Percentiles rank a stretch among this genome's conserved stretches.
These are phyloP conservation scores for Drosophila sulfurigaster DNA, from an alignment of 1,140 invertebrate genomes.

Conservation along the genomic window DNA sequence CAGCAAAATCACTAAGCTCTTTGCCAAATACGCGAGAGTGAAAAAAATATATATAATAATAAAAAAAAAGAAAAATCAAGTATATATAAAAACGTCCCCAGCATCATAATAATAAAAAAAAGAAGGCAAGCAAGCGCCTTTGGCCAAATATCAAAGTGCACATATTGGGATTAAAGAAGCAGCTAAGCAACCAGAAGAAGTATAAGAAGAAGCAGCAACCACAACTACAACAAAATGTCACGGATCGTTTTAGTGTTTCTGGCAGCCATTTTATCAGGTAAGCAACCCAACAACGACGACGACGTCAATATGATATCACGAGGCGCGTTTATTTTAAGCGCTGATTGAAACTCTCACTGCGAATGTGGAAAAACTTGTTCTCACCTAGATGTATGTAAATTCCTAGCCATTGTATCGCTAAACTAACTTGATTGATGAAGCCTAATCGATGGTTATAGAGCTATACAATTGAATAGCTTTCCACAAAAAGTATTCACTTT, in stretches of 20 bases:
- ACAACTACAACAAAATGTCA: conserved; percentile 62
- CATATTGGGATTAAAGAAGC: conserved; percentile 64
- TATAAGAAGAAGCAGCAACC: conserved; percentile 41
- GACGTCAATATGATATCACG: conserved; percentile 42
- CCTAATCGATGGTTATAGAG: not conserved
- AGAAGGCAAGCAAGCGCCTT: conserved; percentile 35
- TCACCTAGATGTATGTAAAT: conserved; percentile 16
- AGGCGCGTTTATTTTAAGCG: conserved; percentile 46
- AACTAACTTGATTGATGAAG: conserved; percentile 16
- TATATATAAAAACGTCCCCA: conserved; percentile 22
- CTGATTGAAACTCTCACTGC: conserved; percentile 40
- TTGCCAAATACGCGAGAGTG: conserved; percentile 52
- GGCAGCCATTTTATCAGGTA: conserved; percentile 80
- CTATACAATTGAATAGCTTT: conserved; percentile 5
- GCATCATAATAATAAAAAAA: conserved; percentile 30
- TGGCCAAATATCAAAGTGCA: conserved; percentile 50
- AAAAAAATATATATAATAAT: conserved; percentile 5
- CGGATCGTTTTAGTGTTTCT: conserved; percentile 78
- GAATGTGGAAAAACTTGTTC: conserved; percentile 18
- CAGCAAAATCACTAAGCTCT: conserved; percentile 53
- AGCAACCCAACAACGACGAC: conserved; percentile 43
- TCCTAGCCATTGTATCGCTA: conserved; percentile 15
- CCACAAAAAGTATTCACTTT: not conserved
- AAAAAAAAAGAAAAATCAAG: not conserved
- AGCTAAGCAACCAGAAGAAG: conserved; percentile 3